Evolutionary conservation across 2,888 invertebrate species (phyloP).

Genomic region (Scaptomyza tumidula): DNA sequence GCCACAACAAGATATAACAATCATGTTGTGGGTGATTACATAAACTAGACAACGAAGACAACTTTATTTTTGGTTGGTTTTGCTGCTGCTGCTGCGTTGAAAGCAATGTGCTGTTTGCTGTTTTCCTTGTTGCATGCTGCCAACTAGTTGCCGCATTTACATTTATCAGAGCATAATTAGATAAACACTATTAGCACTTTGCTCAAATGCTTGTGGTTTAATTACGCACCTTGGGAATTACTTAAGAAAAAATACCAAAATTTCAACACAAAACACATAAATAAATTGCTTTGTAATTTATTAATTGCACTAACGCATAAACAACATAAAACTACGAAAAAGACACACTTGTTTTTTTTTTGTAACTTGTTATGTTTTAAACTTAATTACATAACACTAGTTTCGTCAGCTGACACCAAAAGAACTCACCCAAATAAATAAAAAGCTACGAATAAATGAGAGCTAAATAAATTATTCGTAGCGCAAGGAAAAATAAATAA

Average conservation of each 20-base stretch:
- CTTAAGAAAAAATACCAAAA: not conserved
- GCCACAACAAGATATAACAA: conserved; percentile 58
- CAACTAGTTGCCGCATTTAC: conserved; percentile 6
- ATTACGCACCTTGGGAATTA: conserved; percentile 32
- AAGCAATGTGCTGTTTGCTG: conserved; percentile 66
- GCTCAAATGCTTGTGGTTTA: conserved; percentile 17
- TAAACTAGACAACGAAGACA: conserved; percentile 68
- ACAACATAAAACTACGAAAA: conserved; percentile 15
- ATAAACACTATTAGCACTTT: conserved; percentile 39
- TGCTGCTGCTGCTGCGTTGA: conserved; percentile 49
- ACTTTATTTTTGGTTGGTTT: conserved; percentile 57
- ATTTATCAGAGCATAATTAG: conserved; percentile 41
- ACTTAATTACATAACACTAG: conserved; percentile 59
- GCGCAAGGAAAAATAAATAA: conserved; percentile 27
- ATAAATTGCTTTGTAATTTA: conserved; percentile 67
- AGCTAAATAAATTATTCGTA: conserved; percentile 48
- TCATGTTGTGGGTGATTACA: conserved; percentile 79
- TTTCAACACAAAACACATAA: conserved; percentile 34
- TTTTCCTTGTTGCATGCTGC: conserved; percentile 39
- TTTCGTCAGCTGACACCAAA: conserved; percentile 25
- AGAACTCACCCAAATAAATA: conserved; percentile 53
- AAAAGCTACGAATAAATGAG: conserved; percentile 43
- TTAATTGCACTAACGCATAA: conserved; percentile 64
- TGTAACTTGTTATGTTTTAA: conserved; percentile 44
- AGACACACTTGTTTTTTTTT: conserved; percentile 32